phyloP scores from a whole-genome alignment of 2,888 invertebrate species.

The Caenorhabditis sulstoni region DNA sequence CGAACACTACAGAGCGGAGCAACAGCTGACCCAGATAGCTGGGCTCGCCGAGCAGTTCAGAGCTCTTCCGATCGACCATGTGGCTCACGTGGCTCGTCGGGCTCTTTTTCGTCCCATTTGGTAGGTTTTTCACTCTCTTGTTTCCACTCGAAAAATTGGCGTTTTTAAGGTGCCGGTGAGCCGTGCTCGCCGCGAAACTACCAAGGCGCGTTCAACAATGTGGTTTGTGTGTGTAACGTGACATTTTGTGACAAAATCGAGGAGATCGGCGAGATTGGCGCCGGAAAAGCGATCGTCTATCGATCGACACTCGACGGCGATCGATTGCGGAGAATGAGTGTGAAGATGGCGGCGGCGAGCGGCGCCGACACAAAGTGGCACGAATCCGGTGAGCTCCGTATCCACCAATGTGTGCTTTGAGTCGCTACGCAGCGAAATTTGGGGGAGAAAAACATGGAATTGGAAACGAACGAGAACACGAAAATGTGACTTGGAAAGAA shows the following conservation, averaged over 20 bases:
- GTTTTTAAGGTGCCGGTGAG: too few species aligned
- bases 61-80: not conserved
- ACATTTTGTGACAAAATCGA: slow-evolving; percentile 71
- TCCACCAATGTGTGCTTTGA: too few species aligned
- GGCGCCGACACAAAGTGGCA: too few species aligned
- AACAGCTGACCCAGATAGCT: not conserved
- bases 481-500: too few species aligned
- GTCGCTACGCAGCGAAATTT: too few species aligned
- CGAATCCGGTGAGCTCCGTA: too few species aligned
- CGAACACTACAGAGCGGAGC: too few species aligned
- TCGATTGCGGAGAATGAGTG: slow-evolving; percentile 41
- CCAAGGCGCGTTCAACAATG: slow-evolving; percentile 35
- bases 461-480: too few species aligned
- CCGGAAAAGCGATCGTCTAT: slow-evolving; percentile 60
- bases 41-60: too few species aligned
- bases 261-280: slow-evolving; percentile 21
- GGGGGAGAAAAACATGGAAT: too few species aligned
- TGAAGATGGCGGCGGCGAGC: slow-evolving; percentile 12
- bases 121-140: not conserved
- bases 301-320: slow-evolving; percentile 62
- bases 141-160: too few species aligned
- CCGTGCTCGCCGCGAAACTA: slow-evolving; percentile 37
- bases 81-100: not conserved
- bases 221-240: slow-evolving; percentile 73
- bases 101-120: not conserved